phyloP scores from a whole-genome alignment of 2,797 vertebrate genomes.

The Pseudomugil gertrudae region DNA sequence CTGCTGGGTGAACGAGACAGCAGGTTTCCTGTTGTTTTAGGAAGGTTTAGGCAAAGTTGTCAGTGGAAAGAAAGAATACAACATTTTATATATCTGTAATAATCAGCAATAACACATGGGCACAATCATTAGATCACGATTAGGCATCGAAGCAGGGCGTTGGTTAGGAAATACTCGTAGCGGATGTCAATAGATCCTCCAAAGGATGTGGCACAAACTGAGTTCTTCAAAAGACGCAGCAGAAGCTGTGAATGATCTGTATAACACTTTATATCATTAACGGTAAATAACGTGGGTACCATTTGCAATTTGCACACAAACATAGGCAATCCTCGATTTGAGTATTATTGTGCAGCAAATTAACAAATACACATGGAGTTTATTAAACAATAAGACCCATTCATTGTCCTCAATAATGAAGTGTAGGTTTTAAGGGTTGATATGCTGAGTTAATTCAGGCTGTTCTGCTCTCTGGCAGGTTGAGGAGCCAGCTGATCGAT shows the following conservation, averaged over 20 bases:
- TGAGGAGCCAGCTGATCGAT: conserved; percentile 7
- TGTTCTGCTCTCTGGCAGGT: conserved; percentile 26
- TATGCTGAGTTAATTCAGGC: conserved; percentile 36
- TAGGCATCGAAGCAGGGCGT: background rate
- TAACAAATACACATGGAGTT: background rate
- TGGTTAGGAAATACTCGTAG: background rate
- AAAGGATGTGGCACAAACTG: background rate
- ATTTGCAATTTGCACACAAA: background rate
- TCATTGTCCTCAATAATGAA: background rate
- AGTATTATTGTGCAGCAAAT: background rate
- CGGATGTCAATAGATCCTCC: background rate
- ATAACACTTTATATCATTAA: too few species aligned
- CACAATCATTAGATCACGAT: background rate
- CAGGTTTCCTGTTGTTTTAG: conserved; percentile 32
- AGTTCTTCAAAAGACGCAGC: conserved; percentile 19
- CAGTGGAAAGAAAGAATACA: background rate
- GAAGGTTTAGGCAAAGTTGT: background rate
- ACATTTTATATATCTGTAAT: background rate
- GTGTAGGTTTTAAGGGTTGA: background rate
- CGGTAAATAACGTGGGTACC: background rate
- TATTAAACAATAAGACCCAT: background rate
- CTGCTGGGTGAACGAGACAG: conserved; percentile 10
- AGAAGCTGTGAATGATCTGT: too few species aligned
- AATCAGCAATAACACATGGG: background rate
- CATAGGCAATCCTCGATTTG: background rate